These are phyloP conservation scores for Heliconius ismenius DNA, from an alignment of 2,888 invertebrate species.

Conservation along the genomic window DNA sequence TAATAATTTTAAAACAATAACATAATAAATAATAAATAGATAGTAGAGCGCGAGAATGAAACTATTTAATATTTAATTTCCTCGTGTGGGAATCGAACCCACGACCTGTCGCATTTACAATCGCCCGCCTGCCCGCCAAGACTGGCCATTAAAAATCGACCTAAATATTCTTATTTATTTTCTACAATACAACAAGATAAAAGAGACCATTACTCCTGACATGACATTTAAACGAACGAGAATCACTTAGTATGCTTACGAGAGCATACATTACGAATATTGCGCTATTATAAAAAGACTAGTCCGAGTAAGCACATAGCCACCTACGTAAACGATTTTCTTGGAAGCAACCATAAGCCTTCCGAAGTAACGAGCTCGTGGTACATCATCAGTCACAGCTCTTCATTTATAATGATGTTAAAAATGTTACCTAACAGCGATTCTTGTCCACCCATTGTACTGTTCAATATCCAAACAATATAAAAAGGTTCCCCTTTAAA, in stretches of 20 bases:
- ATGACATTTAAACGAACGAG: slow-evolving; percentile 35
- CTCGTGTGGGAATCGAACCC: no score
- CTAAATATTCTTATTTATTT: background rate
- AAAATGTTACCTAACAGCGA: slow-evolving; percentile 78
- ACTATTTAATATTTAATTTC: no score
- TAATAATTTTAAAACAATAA: slow-evolving; percentile 18
- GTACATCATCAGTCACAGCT: slow-evolving; percentile 72
- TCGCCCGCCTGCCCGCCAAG: no score
- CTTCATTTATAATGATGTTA: slow-evolving; percentile 82
- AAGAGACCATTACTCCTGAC: slow-evolving; percentile 22
- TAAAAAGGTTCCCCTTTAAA: slow-evolving; percentile 62
- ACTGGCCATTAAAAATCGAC: background rate
- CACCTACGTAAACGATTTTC: slow-evolving; percentile 51
- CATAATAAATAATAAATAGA: slow-evolving; percentile 1
- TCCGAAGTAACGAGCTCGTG: slow-evolving; percentile 51
- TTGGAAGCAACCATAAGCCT: slow-evolving; percentile 51
- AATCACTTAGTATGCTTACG: slow-evolving; percentile 38
- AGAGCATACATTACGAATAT: slow-evolving; percentile 44
- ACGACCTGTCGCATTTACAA: no score
- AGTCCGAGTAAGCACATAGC: slow-evolving; percentile 39
- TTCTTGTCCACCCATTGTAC: slow-evolving; percentile 80
- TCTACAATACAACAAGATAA: background rate
- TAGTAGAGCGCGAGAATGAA: background rate
- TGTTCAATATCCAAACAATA: slow-evolving; percentile 71
- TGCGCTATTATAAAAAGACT: slow-evolving; percentile 44